phyloP scores from a whole-genome alignment of 2,797 vertebrate genomes.

The Dromococcyx pavoninus region DNA sequence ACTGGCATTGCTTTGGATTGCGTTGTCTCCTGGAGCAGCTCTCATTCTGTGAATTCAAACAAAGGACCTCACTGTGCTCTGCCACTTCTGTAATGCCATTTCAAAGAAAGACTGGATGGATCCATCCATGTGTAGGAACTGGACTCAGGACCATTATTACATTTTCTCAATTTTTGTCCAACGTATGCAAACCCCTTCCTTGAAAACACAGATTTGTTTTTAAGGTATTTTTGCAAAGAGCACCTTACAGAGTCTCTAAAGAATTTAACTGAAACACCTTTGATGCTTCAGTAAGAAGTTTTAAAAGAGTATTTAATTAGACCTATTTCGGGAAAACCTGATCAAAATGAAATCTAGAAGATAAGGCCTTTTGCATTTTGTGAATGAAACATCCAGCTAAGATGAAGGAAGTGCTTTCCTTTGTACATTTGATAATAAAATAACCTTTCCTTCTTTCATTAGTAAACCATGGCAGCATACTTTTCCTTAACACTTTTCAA shows the following conservation, averaged over 20 bases:
- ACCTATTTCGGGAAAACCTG: not conserved
- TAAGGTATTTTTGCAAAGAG: not conserved
- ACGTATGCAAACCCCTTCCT: not conserved
- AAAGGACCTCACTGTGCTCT: not conserved
- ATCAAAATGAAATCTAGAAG: constrained; percentile 24
- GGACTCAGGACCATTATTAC: not conserved
- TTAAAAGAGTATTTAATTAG: constrained; percentile 24
- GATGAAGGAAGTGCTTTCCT: constrained; percentile 21
- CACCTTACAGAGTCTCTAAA: not conserved
- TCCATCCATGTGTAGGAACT: not conserved
- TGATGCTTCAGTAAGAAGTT: not conserved
- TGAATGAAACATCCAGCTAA: not conserved
- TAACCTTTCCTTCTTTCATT: constrained; percentile 61
- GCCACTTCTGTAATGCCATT: not conserved
- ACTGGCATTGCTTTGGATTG: not conserved
- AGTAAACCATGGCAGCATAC: constrained; percentile 19
- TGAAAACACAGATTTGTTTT: not conserved
- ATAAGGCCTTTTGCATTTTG: not conserved
- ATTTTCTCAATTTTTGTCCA: not conserved
- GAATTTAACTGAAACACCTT: not conserved
- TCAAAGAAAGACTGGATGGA: not conserved
- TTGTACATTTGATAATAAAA: constrained; percentile 48
- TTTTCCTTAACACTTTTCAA: constrained; percentile 49
- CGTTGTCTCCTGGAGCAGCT: not conserved
- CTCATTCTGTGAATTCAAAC: not conserved